These are phyloP conservation scores for Panthera leo DNA, from an alignment of 2,113 vertebrate species.

Conservation along the genomic window DNA sequence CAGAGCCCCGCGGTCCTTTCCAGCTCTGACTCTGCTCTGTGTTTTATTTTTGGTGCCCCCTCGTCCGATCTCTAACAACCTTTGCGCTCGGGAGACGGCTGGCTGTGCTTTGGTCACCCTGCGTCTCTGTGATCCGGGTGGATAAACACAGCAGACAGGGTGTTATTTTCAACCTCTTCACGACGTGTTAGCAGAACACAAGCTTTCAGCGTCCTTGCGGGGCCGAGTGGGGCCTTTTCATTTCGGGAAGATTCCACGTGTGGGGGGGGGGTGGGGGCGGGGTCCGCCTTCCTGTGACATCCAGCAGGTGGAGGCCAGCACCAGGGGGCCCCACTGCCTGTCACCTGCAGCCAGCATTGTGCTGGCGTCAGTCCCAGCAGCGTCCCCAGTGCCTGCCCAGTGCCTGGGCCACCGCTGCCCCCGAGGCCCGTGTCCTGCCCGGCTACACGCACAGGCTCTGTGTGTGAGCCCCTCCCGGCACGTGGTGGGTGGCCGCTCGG, in stretches of 20 bases:
- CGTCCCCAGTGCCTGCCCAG: rapidly evolving
- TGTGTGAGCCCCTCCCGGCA: rapidly evolving
- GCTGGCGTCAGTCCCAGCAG: background rate
- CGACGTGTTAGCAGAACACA: background rate
- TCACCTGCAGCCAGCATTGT: rapidly evolving
- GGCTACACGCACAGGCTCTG: rapidly evolving
- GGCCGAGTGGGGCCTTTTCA: background rate
- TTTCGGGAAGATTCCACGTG: background rate
- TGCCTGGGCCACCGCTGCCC: rapidly evolving
- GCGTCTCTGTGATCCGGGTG: rapidly evolving
- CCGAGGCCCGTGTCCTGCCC: rapidly evolving
- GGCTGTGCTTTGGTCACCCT: background rate
- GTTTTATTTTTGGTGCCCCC: background rate
- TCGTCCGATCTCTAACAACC: rapidly evolving
- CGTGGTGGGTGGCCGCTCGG: rapidly evolving
- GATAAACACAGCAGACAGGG: background rate
- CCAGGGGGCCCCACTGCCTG: background rate
- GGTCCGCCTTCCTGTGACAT: background rate
- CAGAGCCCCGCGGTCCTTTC: background rate
- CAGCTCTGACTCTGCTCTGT: background rate
- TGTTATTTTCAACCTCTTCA: background rate
- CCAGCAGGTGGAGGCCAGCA: background rate
- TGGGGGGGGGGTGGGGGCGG: too few species aligned
- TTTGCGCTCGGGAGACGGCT: too few species aligned
- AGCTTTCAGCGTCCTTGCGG: rapidly evolving